Evolutionary conservation across 2,888 invertebrate genomes (phyloP).

Genomic region (Homarus gammarus): DNA sequence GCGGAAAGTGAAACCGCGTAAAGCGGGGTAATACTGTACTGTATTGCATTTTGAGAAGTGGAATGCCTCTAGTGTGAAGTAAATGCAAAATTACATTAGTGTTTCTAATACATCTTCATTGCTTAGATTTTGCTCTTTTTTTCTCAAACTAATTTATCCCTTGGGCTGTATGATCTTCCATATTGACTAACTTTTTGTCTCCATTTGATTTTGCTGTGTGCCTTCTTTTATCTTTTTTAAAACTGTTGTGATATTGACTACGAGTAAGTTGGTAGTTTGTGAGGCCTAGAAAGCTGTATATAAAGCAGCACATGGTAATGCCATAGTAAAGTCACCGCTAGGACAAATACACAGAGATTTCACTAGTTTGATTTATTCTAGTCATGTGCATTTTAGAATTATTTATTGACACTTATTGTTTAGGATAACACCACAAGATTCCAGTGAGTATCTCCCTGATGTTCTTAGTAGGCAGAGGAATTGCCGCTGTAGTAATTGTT

Average conservation of each 20-base stretch:
- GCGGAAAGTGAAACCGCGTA: too few relatives aligned
- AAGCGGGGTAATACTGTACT: too few relatives aligned
- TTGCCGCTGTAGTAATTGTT: background rate
- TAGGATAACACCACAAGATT: background rate
- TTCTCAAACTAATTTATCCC: too few relatives aligned
- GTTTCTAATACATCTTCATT: too few relatives aligned
- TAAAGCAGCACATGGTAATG: background rate
- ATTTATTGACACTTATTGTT: background rate
- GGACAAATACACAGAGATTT: background rate
- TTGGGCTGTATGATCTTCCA: too few relatives aligned
- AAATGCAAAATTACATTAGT: too few relatives aligned
- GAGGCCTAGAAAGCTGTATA: background rate
- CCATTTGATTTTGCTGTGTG: background rate
- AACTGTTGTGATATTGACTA: background rate
- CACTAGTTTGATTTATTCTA: background rate
- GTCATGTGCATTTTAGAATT: background rate
- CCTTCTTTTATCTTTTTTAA: constrained; percentile 2
- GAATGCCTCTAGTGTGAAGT: too few relatives aligned
- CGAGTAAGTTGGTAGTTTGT: background rate
- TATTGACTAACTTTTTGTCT: too few relatives aligned
- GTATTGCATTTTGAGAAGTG: too few relatives aligned
- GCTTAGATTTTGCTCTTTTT: too few relatives aligned
- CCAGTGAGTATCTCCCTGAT: background rate
- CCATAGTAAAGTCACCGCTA: background rate
- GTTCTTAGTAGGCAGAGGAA: background rate